These are phyloP conservation scores for Strigamia crassipes DNA, from an alignment of 2,888 invertebrate genomes.

Conservation along the genomic window DNA sequence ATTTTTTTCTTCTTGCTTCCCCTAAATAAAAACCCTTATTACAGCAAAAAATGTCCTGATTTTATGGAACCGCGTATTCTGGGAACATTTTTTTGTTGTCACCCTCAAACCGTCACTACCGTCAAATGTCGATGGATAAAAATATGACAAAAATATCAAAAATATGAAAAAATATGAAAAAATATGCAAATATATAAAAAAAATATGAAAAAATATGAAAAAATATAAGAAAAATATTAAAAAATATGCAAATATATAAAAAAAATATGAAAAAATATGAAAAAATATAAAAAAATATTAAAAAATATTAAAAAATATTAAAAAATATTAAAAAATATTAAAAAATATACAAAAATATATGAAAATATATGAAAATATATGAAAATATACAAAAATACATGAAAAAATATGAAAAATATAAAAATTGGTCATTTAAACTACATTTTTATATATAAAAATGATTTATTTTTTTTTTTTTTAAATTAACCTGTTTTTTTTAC, in stretches of 20 bases:
- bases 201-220: too few relatives aligned
- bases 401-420: background rate
- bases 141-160: background rate
- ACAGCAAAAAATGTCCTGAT: background rate
- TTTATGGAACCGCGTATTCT: background rate
- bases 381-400: too few relatives aligned
- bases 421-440: too few relatives aligned
- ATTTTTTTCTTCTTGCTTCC: background rate
- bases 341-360: too few relatives aligned
- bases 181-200: too few relatives aligned
- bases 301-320: too few relatives aligned
- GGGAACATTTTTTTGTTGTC: background rate
- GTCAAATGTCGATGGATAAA: background rate
- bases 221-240: too few relatives aligned
- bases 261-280: background rate
- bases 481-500: background rate
- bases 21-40: conserved; percentile 35
- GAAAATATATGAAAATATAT: too few relatives aligned
- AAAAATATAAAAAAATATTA: too few relatives aligned
- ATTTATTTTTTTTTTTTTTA: background rate
- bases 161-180: too few relatives aligned
- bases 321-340: too few relatives aligned
- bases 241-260: too few relatives aligned
- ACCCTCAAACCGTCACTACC: background rate
- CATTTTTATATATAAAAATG: background rate